Base-by-base conservation (phyloP, 35 echinoderm and acorn worm species). In the Apostichopus parvimensis region DNA sequence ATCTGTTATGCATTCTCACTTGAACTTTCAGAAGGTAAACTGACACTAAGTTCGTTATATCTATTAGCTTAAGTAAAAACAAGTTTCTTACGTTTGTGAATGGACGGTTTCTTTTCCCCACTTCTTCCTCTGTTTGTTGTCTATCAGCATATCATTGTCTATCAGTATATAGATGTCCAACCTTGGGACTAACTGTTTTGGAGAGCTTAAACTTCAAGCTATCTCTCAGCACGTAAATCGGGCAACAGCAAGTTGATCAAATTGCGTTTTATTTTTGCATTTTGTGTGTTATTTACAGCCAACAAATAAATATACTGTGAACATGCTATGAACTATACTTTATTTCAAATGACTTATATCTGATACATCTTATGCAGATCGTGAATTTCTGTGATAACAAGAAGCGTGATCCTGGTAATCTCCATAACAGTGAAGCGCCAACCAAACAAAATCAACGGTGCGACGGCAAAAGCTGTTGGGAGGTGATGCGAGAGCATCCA, bases 361-460 rank as follows among this genome's bases (percentile, higher is more conserved):
- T 45, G 1, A 4, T 45, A 45, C 34, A 45, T 45, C 34, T 34
- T 87, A 18, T 53, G 24, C 71, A 95, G 94, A 55, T 95, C 56
- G 14, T 62, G 45, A 62, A 93, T 17, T 95, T 95, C 53, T 95
- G 94, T 28, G 81, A 93, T 70, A 77, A 73, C 24, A 87, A 95
- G 56, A 5, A 87, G 1, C 26, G 13, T 8, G 87, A 95, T 53
- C 77, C 75, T 0, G 60, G 68, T 17, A 78, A 77, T 22, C 45
- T 93, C 5, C 94, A 95, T 77, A 93, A 93, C 73, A 77, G 92
- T 8, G 92, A 95, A 73, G 92, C 94, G 14, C 78, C 89, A 54
- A 95, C 82, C 80, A 89, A 87, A 80, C 95, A 96, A 9, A 96
- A 96, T 60, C 53, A 72, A 22, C 88, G 89, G 1, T 96, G 95